Evolutionary conservation across 2,797 vertebrate species (phyloP), one percentile per base, ranked within the genome.

Genomic region (Anas bernieri): DNA sequence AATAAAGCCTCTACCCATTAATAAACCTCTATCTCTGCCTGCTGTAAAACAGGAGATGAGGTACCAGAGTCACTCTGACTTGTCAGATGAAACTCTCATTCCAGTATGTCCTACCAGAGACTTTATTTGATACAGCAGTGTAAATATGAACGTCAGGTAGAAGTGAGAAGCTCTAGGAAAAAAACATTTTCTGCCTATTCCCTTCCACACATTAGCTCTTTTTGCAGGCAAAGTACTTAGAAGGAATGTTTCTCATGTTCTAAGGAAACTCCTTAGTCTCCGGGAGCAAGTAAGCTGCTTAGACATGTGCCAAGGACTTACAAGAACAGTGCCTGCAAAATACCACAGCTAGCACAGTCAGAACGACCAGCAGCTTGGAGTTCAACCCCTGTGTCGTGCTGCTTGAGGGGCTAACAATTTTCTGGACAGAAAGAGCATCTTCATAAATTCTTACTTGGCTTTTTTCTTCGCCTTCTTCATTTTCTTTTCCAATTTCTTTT

Each of bases 401-500:
- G 20, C 33, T 67, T 22, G 62, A 77, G 22, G 52, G 17, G 4
- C 62, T 82, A 56, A 22, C 9, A 45, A 2, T 28, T 58, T 45
- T 75, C 56, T 78, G n/a, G 33, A 86, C 5, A 52, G 3, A 78
- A 41, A 62, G 5, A 90, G 54, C 9, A 77, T 20, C 17, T 43
- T 88, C 43, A 82, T 12, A 69, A n/a, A 54, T 25, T 12, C 98
- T 97, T 93, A 99, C 99, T 97, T 99, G 25, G 98, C 98, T 97
- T 98, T 99, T 97, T 99, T 99, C 91, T 97, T 98, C 79, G 98
- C 99, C 96, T 98, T 99, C 96, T 99, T 99, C 84, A 97, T 79
- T 97, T 99, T 99, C 97, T 97, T 99, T 35, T 97, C 98, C 98
- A 99, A 98, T 96, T 98, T 99, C 96, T 97, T 99, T 94, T 96